Evolutionary conservation across 2,888 invertebrate genomes (phyloP).

Genomic region (Lysandra bellargus): DNA sequence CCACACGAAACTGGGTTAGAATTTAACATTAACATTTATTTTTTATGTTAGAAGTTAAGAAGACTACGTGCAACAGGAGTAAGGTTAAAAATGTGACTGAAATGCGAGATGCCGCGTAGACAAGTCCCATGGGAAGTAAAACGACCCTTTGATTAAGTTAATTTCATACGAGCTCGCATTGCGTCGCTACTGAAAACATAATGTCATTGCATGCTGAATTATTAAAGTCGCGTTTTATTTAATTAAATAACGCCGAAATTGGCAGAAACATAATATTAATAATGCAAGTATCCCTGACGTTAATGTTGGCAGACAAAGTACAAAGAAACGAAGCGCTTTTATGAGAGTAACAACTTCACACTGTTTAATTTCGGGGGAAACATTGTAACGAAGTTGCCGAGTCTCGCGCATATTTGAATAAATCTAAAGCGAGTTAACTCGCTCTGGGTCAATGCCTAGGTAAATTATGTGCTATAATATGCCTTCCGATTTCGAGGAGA

Average conservation of each 20-base stretch:
- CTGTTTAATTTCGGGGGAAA: slow-evolving; percentile 7
- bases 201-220: not conserved
- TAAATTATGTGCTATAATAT: slow-evolving; percentile 22
- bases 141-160: slow-evolving; percentile 4
- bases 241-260: not conserved
- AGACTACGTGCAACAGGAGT: slow-evolving; percentile 2
- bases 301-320: not conserved
- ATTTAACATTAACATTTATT: slow-evolving; percentile 27
- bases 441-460: slow-evolving; percentile 18
- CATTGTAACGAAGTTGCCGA: not conserved
- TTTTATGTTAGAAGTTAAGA: slow-evolving; percentile 1
- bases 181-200: not conserved
- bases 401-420: slow-evolving; percentile 1
- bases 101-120: slow-evolving; percentile 1
- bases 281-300: not conserved
- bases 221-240: not conserved
- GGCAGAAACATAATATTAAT: not conserved
- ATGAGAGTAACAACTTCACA: not conserved
- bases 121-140: slow-evolving; percentile 19
- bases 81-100: slow-evolving; percentile 9
- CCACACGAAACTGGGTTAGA: slow-evolving; percentile 7
- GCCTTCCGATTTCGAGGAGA: not conserved
- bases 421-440: slow-evolving; percentile 13
- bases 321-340: slow-evolving; percentile 10
- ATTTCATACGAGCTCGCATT: not conserved